These are phyloP conservation scores for Oryzias celebensis DNA, from an alignment of 2,113 vertebrate species.

Conservation along the genomic window DNA sequence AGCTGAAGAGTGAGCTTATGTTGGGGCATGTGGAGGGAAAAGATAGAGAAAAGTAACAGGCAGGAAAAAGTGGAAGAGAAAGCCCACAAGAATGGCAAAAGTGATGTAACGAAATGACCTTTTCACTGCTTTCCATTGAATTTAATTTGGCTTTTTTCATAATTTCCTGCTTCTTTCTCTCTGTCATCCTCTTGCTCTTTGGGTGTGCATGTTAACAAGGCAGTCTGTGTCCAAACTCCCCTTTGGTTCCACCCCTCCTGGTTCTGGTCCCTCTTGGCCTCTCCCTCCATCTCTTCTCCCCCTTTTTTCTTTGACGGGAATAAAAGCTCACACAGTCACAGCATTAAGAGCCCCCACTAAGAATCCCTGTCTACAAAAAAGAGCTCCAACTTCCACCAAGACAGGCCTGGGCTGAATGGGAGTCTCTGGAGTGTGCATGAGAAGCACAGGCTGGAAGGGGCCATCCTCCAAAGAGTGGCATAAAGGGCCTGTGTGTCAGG, in stretches of 20 bases:
- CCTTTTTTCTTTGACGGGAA: constrained; percentile 60
- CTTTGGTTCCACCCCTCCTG: constrained; percentile 42
- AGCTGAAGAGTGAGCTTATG: constrained; percentile 58
- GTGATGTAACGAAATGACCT: constrained; percentile 70
- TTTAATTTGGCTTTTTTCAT: constrained; percentile 43
- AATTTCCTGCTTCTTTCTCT: constrained; percentile 44
- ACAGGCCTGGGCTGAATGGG: constrained; percentile 71
- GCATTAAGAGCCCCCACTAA: constrained; percentile 79
- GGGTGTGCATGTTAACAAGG: constrained; percentile 67
- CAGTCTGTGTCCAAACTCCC: constrained; percentile 76
- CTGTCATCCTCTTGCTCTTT: constrained; percentile 64
- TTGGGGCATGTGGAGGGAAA: constrained; percentile 50
- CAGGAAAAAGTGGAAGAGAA: constrained; percentile 37
- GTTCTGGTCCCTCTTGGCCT: constrained; percentile 48
- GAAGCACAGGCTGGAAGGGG: constrained; percentile 63
- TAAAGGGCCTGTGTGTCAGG: constrained; percentile 77
- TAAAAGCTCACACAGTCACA: constrained; percentile 79
- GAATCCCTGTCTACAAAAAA: constrained; percentile 71
- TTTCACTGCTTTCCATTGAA: constrained; percentile 44
- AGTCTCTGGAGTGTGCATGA: constrained; percentile 74
- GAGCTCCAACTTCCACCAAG: constrained; percentile 69
- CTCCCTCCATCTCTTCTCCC: constrained; percentile 61
- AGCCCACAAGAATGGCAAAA: constrained; percentile 40
- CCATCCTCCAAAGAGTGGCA: constrained; percentile 70
- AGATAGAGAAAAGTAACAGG: constrained; percentile 43